phyloP scores from a whole-genome alignment of 2,888 invertebrate genomes.

The Aporophyla nigra region DNA sequence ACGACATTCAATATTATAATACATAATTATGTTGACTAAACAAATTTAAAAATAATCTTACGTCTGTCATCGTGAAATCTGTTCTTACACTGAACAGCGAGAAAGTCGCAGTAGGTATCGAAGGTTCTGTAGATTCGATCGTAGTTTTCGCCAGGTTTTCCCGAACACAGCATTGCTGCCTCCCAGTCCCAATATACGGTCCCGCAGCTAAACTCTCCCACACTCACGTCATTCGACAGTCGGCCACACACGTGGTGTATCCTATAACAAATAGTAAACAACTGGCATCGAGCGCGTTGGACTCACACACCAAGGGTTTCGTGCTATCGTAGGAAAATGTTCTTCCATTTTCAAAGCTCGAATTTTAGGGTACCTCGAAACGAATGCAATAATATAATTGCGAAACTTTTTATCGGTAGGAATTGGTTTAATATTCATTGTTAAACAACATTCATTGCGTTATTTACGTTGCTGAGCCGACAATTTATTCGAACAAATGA shows the following conservation, averaged over 20 bases:
- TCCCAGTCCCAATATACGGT: not conserved
- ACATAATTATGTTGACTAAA: not conserved
- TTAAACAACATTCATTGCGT: no score
- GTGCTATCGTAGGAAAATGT: no score
- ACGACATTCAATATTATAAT: no score
- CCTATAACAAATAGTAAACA: constrained; percentile 7
- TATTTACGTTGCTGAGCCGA: no score
- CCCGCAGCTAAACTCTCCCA: not conserved
- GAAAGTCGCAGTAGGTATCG: constrained; percentile 2
- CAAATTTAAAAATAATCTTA: constrained; percentile 8
- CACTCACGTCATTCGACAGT: accelerated
- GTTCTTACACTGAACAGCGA: not conserved
- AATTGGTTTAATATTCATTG: no score
- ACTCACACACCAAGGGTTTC: not conserved
- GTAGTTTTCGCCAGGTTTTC: not conserved
- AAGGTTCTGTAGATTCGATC: accelerated
- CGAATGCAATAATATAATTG: no score
- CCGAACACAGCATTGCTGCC: accelerated
- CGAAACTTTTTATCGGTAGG: no score
- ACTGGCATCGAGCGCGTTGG: no score
- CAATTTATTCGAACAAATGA: no score
- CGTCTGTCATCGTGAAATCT: accelerated
- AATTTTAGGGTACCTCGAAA: not conserved
- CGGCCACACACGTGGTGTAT: constrained; percentile 2
- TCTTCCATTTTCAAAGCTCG: not conserved